Base-by-base conservation (phyloP, 2,797 vertebrate genomes). In the Microctenopoma steveboyesi region DNA sequence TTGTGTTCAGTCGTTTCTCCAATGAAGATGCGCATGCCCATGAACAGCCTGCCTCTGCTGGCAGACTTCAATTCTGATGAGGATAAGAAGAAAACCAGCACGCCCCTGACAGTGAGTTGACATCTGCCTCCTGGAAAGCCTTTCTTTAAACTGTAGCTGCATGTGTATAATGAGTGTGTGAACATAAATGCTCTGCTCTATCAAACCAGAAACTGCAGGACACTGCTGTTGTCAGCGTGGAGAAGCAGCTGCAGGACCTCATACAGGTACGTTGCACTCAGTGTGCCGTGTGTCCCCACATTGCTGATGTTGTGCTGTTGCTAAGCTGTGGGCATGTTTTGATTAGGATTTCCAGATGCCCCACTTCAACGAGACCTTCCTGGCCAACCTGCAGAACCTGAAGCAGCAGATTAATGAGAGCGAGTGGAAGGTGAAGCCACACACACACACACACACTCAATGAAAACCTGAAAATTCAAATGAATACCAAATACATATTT, bases 211-310 rank as follows among this genome's bases (percentile, higher is more conserved):
- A 90, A 68, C n/a, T 85, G 70, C 0, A 91, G 85, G 60, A 84
- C 1, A 15, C 15, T 1, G 48, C 59, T 7, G 86, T 90, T 0
- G 64, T 83, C 1, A 95, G 92, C 65, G 79, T 96, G 0, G 89
- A 95, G 90, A 94, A 95, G 30, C 93, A 95, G 3, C 92, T 96
- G 83, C 95, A 92, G 85, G 92, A 94, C 3, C 59, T 96, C 67
- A 83, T 97, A 59, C 79, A 92, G 95, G 96, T 97, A 87, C 83
- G 68, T 57, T 6, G 4, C 4, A 0, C 33, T 64, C 37, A 6
- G 7, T 15, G 0, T 59, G 5, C 3, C 16, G 3, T 43, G 6
- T 4, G 12, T 51, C 22, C 3, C 46, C 8, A n/a, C n/a, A 0
- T 15, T 28, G 15, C 10, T 53, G 9, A 33, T 50, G 27, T 30